phyloP scores from a whole-genome alignment of 2,797 vertebrate genomes.

The Premnoplex brunnescens region DNA sequence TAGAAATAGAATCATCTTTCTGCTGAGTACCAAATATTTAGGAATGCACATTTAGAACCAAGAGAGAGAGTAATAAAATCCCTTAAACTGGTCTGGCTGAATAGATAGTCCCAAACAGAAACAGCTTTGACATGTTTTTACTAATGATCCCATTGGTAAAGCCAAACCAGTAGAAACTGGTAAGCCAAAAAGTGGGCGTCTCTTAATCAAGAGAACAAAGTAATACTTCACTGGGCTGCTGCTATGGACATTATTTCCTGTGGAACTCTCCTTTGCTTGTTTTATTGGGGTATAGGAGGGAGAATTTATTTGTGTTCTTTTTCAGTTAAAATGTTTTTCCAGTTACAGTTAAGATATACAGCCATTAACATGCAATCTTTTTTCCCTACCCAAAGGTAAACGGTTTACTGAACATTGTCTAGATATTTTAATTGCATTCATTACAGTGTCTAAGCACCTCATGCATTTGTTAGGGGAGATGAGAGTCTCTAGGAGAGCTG shows the following conservation, averaged over 20 bases:
- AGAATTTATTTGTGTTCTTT: background rate
- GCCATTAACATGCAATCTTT: conserved; percentile 42
- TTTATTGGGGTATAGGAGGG: background rate
- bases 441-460: background rate
- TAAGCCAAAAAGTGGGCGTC: background rate
- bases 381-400: background rate
- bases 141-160: background rate
- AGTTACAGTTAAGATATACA: conserved; percentile 31
- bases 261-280: background rate
- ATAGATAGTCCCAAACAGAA: background rate
- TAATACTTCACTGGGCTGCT: background rate
- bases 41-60: background rate
- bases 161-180: background rate
- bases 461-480: conserved; percentile 4
- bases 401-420: background rate
- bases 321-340: background rate
- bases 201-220: background rate
- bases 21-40: background rate
- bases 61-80: background rate
- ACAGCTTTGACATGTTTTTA: background rate
- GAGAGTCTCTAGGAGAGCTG: background rate
- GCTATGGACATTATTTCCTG: background rate
- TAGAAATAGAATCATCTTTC: background rate
- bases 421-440: conserved; percentile 44
- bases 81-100: background rate